Evolutionary conservation across 2,888 invertebrate species (phyloP).

Genomic region (Hemicrepidius hirtus): DNA sequence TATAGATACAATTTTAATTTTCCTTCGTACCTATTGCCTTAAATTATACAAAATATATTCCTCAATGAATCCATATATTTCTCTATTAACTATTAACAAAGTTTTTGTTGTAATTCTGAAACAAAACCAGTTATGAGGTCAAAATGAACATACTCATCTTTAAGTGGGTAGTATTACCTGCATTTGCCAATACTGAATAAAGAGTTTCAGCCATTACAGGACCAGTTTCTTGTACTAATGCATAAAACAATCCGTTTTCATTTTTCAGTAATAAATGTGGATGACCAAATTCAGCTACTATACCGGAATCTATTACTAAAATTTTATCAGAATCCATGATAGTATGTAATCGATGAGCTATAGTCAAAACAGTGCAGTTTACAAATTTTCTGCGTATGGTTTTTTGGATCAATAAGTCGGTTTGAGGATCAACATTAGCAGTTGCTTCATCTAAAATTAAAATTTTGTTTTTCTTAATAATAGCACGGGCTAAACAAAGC

Average conservation of each 20-base stretch:
- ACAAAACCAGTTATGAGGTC: too few relatives aligned
- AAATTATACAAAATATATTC: too few relatives aligned
- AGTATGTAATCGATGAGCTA: constrained; percentile 67
- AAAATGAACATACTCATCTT: too few relatives aligned
- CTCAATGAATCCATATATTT: too few relatives aligned
- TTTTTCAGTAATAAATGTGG: constrained; percentile 50
- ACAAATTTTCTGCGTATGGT: constrained; percentile 72
- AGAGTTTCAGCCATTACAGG: constrained; percentile 76
- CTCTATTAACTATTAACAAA: too few relatives aligned
- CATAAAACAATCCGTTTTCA: constrained; percentile 77
- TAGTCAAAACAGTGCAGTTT: constrained; percentile 74
- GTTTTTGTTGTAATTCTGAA: too few relatives aligned
- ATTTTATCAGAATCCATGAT: constrained; percentile 75
- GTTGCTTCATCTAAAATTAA: constrained; percentile 79
- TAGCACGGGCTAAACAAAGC: constrained; percentile 79
- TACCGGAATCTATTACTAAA: constrained; percentile 73
- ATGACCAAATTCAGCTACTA: constrained; percentile 52
- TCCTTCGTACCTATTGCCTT: too few relatives aligned
- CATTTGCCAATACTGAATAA: not conserved
- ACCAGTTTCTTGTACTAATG: constrained; percentile 83
- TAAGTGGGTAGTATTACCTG: too few relatives aligned
- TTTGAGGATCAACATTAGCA: constrained; percentile 84
- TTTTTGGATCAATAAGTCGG: constrained; percentile 84
- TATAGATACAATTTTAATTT: too few relatives aligned
- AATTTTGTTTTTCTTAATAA: constrained; percentile 68